These are phyloP conservation scores for Cettia cetti DNA, from an alignment of 2,113 vertebrate species.

Conservation along the genomic window DNA sequence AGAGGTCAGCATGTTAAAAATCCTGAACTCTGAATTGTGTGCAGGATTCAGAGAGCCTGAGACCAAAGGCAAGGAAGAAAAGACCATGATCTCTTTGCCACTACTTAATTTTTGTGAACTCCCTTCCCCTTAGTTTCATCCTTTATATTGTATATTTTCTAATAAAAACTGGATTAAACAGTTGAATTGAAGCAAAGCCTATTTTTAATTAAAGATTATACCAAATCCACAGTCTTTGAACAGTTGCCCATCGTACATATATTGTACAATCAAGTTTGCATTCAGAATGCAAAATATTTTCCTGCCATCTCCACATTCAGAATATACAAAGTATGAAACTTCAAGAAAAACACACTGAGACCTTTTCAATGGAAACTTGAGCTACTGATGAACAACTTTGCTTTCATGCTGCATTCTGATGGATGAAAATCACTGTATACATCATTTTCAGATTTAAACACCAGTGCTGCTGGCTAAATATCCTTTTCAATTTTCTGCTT, in stretches of 20 bases:
- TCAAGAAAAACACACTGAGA: background rate
- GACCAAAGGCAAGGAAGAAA: background rate
- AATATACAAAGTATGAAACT: background rate
- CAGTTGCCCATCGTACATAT: background rate
- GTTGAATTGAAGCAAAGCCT: background rate
- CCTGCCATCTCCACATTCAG: background rate
- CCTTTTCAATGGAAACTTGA: background rate
- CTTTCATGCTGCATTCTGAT: background rate
- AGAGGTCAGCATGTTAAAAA: background rate
- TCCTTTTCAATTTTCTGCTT: background rate
- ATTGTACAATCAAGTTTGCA: background rate
- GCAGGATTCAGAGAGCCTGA: background rate
- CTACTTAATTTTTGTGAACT: background rate
- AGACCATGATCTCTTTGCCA: background rate
- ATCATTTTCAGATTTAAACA: background rate
- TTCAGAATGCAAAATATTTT: background rate
- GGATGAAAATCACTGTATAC: background rate
- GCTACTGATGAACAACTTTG: background rate
- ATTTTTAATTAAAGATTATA: background rate
- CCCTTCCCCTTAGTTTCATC: background rate
- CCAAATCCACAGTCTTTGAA: background rate
- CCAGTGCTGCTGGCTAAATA: background rate
- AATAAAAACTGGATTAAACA: background rate
- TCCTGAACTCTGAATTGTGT: accelerated
- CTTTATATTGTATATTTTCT: background rate